phyloP scores from a whole-genome alignment of 2,113 vertebrate species.

The Phocoena sinus region DNA sequence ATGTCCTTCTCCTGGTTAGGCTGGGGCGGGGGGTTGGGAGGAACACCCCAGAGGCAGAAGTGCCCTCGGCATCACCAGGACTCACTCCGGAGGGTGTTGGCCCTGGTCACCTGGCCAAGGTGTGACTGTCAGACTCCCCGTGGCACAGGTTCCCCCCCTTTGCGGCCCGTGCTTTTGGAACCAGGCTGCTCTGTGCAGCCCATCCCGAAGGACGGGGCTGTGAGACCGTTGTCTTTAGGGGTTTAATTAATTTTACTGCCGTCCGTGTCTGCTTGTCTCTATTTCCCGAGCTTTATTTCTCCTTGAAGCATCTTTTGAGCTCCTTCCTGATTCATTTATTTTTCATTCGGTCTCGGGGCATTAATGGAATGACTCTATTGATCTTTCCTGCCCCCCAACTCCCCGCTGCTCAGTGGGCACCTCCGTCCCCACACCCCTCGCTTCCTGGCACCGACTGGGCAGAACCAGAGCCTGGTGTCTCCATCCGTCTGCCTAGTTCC shows the following conservation, averaged over 20 bases:
- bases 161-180: neutral
- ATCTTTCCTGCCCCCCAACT: neutral
- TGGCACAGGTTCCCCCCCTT: too few species aligned
- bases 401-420: accelerated
- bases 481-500: neutral
- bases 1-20: neutral
- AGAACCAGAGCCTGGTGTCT: neutral
- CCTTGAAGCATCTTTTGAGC: neutral
- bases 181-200: neutral
- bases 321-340: neutral
- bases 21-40: neutral
- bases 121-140: too few species aligned
- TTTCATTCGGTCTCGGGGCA: neutral
- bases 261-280: neutral
- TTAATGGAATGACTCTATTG: neutral
- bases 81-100: too few species aligned
- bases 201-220: too few species aligned
- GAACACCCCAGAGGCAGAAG: neutral
- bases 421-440: neutral
- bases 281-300: neutral
- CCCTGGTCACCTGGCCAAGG: neutral
- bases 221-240: neutral
- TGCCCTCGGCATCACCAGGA: neutral
- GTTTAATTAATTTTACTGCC: neutral
- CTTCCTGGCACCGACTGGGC: neutral